Base-by-base conservation (phyloP, 2,888 invertebrate genomes). In the Tenthredo livida region DNA sequence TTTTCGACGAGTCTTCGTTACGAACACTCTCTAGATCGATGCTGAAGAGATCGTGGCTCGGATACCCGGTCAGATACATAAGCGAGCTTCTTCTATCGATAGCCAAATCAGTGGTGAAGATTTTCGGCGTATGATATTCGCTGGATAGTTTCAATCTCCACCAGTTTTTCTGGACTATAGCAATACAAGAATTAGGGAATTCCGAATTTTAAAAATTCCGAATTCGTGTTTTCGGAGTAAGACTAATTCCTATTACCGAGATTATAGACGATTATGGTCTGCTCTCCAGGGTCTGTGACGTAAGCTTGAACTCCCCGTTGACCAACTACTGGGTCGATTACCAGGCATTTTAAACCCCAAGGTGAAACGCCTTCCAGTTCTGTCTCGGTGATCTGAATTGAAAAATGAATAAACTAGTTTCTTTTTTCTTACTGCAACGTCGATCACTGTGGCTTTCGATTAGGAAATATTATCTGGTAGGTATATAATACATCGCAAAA, bases 61-160 rank as follows among this genome's bases (percentile, higher is more conserved):
- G 86, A 25, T 87, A 87, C 17, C 92, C 91, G 0, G 92, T 93
- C 10, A 94, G 58, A 87, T 91, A 94, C n/a, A 94, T 86, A 40
- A 89, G 85, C 0, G 91, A 87, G 83, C 88, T 90, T 61, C 86
- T 91, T 86, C 90, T 89, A 2, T 93, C 93, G 40, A 93, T 87
- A 0, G 93, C 91, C 33, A 94, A 86, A 86, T 91, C 93, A 67
- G 92, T 90, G 2, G 89, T 90, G 25, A 88, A 88, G 15, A 93
- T 89, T 17, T 88, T 87, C 15, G 88, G 87, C 6, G 86, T 83
- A 58, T 83, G 86, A 73, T 85, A 37, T 65, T 58, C 88, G 12
- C 84, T 89, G 73, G 85, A 85, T 78, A 89, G 88, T 80, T 88
- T 89, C 10, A 94, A 33, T 85, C 88, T 91, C 91, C 93, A 92